phyloP scores from a whole-genome alignment of 1,140 invertebrate genomes.

The Druon quercuslanigerum region DNA sequence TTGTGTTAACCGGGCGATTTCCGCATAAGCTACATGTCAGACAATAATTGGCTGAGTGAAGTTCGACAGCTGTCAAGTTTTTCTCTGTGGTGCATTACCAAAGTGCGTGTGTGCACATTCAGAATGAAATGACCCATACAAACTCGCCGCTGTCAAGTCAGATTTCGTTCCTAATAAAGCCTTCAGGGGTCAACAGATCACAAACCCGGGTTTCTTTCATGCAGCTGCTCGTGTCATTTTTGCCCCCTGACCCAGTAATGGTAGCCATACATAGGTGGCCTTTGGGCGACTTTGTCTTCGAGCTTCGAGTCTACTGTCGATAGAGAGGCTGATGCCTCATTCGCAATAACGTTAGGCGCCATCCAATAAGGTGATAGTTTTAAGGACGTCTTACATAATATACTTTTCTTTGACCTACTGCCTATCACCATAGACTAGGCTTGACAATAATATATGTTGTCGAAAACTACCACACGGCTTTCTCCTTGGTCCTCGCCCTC shows the following conservation, averaged over 20 bases:
- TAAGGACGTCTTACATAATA: constrained; percentile 21
- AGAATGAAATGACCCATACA: constrained; percentile 19
- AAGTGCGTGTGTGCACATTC: constrained; percentile 26
- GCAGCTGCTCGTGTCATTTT: constrained; percentile 16
- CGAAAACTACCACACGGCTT: too few relatives aligned
- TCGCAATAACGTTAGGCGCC: neutral
- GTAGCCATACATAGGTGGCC: neutral
- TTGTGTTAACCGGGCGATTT: constrained; percentile 7
- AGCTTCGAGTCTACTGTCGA: neutral
- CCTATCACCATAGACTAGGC: too few relatives aligned
- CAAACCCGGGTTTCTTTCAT: neutral
- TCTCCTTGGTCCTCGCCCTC: too few relatives aligned
- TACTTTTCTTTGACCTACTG: neutral
- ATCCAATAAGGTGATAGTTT: constrained; percentile 10
- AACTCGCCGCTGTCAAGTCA: constrained; percentile 9
- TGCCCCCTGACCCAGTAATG: neutral
- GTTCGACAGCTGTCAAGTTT: constrained; percentile 30
- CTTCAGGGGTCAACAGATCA: neutral
- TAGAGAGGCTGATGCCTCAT: neutral
- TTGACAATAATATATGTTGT: too few relatives aligned
- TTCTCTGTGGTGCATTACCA: constrained; percentile 10
- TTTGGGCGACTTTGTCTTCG: constrained; percentile 3
- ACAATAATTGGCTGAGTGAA: constrained; percentile 29
- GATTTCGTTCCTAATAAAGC: constrained; percentile 27
- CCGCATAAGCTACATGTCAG: constrained; percentile 25